phyloP scores from a whole-genome alignment of 2,797 vertebrate genomes.

The Xenentodon cancila region DNA sequence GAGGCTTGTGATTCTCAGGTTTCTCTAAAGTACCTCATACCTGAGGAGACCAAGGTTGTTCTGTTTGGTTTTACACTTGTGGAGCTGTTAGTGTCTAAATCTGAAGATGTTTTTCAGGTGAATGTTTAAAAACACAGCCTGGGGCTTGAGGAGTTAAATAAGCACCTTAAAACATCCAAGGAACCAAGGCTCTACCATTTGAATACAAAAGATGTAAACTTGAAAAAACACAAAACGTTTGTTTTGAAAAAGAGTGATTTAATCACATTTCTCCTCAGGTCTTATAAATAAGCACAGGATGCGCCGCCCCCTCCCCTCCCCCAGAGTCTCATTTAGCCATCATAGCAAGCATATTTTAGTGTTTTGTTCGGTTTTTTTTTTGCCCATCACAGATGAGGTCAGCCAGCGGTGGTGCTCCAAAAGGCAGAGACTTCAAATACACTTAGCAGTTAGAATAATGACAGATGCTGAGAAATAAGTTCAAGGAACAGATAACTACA shows the following conservation, averaged over 20 bases:
- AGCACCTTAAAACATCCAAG: neutral
- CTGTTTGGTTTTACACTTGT: neutral
- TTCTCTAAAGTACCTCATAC: neutral
- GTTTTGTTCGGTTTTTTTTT: too few relatives aligned
- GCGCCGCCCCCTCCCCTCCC: too few relatives aligned
- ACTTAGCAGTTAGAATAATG: too few relatives aligned
- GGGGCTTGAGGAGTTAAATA: neutral
- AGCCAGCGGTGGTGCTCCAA: too few relatives aligned
- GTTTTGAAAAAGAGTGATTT: neutral
- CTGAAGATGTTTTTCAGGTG: neutral
- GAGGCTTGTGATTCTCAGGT: too few relatives aligned
- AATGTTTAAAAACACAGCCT: neutral
- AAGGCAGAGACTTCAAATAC: too few relatives aligned
- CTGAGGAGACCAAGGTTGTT: neutral
- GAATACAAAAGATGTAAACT: neutral
- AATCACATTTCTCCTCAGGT: neutral
- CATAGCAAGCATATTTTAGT: too few relatives aligned
- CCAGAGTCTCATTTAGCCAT: too few relatives aligned
- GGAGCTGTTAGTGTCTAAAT: neutral
- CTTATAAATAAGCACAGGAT: too few relatives aligned
- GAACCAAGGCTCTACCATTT: neutral
- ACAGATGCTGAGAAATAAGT: too few relatives aligned
- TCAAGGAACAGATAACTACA: too few relatives aligned
- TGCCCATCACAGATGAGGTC: too few relatives aligned
- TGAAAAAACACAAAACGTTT: neutral